Evolutionary conservation across 2,888 invertebrate species (phyloP).

Genomic region (Lepidochitona cinerea): DNA sequence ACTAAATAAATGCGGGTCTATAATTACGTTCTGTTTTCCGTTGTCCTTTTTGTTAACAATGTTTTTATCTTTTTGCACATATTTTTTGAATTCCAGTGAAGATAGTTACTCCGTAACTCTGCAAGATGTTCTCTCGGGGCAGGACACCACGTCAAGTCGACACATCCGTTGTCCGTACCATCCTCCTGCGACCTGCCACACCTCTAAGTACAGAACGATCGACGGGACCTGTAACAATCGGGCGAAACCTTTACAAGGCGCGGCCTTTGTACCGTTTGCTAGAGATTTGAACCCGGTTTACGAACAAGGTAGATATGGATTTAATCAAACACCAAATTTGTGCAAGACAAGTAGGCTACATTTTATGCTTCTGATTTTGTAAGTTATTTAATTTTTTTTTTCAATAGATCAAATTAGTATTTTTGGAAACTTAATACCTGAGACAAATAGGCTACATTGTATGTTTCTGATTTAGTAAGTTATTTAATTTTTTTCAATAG

Average conservation of each 20-base stretch:
- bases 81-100: background rate
- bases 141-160: no score
- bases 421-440: background rate
- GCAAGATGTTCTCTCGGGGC: background rate
- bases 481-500: background rate
- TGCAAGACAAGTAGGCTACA: no score
- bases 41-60: background rate
- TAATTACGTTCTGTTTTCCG: no score
- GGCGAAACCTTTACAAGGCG: slow-evolving; percentile 91
- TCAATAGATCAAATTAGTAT: background rate
- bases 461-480: background rate
- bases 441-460: no score
- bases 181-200: background rate
- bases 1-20: no score
- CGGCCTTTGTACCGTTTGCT: slow-evolving; percentile 87
- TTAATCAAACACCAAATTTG: background rate
- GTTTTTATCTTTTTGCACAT: background rate
- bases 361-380: background rate
- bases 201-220: slow-evolving; percentile 76
- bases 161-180: no score
- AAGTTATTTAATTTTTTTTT: background rate
- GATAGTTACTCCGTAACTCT: background rate
- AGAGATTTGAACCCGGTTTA: background rate
- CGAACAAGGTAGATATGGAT: background rate
- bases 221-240: slow-evolving; percentile 98